phyloP scores from a whole-genome alignment of 2,113 vertebrate genomes.

The Alouatta palliata region DNA sequence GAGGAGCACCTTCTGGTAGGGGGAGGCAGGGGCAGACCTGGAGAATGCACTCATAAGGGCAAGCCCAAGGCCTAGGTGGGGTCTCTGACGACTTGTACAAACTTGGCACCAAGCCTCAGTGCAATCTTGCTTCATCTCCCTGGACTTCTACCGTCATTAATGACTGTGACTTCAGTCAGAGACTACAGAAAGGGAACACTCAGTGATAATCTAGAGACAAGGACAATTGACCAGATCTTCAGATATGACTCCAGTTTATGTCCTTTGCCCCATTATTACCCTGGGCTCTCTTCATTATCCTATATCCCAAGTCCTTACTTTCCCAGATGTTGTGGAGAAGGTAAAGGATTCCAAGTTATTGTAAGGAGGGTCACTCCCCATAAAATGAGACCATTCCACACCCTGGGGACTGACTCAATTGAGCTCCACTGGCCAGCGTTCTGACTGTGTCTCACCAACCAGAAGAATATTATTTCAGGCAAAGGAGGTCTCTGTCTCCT shows the following conservation, averaged over 20 bases:
- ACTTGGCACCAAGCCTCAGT: background rate
- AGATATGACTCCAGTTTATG: background rate
- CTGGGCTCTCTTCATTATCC: background rate
- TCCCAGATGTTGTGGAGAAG: background rate
- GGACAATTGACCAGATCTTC: background rate
- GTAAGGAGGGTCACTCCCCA: background rate
- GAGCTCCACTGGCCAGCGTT: background rate
- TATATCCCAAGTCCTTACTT: background rate
- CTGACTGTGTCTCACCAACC: background rate
- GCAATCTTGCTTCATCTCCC: background rate
- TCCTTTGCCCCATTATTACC: background rate
- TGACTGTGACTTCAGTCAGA: background rate
- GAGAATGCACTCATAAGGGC: background rate
- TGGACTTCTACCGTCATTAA: background rate
- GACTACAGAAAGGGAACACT: background rate
- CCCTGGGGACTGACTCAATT: background rate
- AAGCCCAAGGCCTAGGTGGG: background rate
- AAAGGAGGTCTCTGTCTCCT: background rate
- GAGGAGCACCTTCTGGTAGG: background rate
- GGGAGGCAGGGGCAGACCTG: background rate
- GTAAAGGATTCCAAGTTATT: background rate
- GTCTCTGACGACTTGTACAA: background rate
- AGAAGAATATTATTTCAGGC: background rate
- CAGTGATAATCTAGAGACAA: background rate
- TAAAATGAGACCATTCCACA: background rate